These are phyloP conservation scores for Littorina saxatilis DNA, from an alignment of 1,140 invertebrate genomes.

Conservation along the genomic window DNA sequence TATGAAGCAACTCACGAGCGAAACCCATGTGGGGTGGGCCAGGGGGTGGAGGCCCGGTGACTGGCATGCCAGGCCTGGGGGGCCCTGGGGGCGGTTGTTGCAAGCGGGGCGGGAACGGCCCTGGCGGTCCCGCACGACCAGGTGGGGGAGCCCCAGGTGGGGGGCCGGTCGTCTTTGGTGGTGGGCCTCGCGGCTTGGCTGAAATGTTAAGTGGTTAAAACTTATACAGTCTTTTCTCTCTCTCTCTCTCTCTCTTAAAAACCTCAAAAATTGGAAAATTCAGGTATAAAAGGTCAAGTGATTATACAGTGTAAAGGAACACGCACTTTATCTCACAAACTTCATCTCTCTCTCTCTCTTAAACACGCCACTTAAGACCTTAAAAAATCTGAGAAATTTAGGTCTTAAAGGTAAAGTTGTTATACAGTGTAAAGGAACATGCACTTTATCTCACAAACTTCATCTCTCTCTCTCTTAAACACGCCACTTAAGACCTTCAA, in stretches of 20 bases:
- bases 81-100: conserved; percentile 41
- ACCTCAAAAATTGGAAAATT: too few species aligned
- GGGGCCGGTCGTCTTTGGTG: conserved; percentile 31
- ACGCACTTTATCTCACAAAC: too few species aligned
- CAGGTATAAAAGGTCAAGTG: too few species aligned
- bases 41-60: conserved; percentile 50
- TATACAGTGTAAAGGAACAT: too few species aligned
- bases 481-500: too few species aligned
- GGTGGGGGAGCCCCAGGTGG: conserved; percentile 44
- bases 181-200: conserved; percentile 29
- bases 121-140: conserved; percentile 19
- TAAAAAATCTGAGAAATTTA: too few species aligned
- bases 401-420: too few species aligned
- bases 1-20: conserved; percentile 38
- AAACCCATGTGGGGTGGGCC: conserved; percentile 76
- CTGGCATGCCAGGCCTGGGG: conserved; percentile 37
- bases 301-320: not conserved
- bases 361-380: too few species aligned
- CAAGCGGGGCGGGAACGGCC: conserved; percentile 37
- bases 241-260: too few species aligned
- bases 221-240: not conserved
- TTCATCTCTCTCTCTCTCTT: too few species aligned
- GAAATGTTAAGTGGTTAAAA: not conserved
- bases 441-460: too few species aligned
- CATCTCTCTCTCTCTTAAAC: too few species aligned